These are phyloP conservation scores for Tyrophagus putrescentiae DNA, from an alignment of 1,140 invertebrate genomes.

Conservation along the genomic window DNA sequence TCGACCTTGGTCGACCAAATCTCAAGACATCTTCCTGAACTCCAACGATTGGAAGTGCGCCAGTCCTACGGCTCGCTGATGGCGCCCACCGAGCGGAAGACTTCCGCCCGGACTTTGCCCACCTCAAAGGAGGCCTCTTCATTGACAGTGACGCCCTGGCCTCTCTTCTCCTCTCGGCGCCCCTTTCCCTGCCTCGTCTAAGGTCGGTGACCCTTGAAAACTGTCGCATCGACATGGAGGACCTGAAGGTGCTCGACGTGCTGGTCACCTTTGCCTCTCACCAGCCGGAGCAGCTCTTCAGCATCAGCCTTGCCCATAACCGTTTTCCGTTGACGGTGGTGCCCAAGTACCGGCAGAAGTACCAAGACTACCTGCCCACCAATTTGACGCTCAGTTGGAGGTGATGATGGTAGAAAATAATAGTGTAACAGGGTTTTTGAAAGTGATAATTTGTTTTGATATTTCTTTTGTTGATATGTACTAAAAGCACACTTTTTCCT, in stretches of 20 bases:
- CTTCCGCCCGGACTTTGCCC: neutral
- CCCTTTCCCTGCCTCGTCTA: neutral
- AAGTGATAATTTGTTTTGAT: too few relatives aligned
- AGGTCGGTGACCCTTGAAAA: neutral
- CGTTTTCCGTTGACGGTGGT: neutral
- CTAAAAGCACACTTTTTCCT: too few relatives aligned
- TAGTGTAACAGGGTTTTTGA: too few relatives aligned
- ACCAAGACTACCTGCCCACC: neutral
- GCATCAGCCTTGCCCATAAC: neutral
- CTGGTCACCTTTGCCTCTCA: neutral
- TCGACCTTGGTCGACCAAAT: neutral
- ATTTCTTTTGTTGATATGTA: too few relatives aligned
- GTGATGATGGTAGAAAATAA: too few relatives aligned
- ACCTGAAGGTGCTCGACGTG: neutral
- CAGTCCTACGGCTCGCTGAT: neutral
- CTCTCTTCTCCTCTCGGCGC: neutral
- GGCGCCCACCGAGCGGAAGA: neutral
- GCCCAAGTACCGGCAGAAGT: neutral
- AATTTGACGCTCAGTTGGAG: neutral
- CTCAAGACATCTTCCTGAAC: neutral
- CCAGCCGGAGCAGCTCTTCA: neutral
- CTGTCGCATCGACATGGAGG: conserved; percentile 9
- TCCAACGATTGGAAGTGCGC: neutral
- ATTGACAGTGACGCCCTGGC: neutral
- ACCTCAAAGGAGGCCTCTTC: neutral